A percentile compares a stretch with the other conserved stretches of the same genome.
These are phyloP conservation scores for Prionailurus bengalensis DNA, from an alignment of 2,113 vertebrate genomes.

Conservation along the genomic window DNA sequence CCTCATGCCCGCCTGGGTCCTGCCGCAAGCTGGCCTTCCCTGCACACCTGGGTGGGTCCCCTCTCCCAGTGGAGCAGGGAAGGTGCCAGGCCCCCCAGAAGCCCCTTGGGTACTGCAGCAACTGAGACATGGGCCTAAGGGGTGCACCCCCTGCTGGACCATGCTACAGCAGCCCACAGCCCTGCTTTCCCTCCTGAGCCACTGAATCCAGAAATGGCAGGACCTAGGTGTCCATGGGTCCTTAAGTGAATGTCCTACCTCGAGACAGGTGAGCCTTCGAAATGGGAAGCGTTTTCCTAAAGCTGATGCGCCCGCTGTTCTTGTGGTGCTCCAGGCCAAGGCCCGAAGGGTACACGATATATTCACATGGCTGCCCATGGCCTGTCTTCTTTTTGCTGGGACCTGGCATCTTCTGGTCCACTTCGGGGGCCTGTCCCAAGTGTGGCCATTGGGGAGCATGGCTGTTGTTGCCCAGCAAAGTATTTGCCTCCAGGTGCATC, in stretches of 20 bases:
- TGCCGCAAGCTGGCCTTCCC: not conserved
- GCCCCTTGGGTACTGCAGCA: fast-evolving
- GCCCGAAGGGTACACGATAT: not conserved
- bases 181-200: not conserved
- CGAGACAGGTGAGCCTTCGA: not conserved
- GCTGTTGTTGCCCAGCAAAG: too few relatives aligned
- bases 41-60: not conserved
- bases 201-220: not conserved
- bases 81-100: not conserved
- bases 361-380: not conserved
- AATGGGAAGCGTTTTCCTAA: not conserved
- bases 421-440: not conserved
- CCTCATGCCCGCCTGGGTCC: not conserved
- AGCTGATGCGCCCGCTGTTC: fast-evolving
- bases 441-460: not conserved
- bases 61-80: not conserved
- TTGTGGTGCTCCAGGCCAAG: not conserved
- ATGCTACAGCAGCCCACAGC: not conserved
- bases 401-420: fast-evolving
- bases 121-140: too few relatives aligned
- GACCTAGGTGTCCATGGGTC: not conserved
- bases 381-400: not conserved
- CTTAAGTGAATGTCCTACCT: not conserved
- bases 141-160: not conserved
- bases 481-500: fast-evolving